Percentiles rank a stretch among this genome's conserved stretches.
Evolutionary conservation across 1,140 invertebrate genomes (phyloP).

Genomic region (Hypothenemus hampei): DNA sequence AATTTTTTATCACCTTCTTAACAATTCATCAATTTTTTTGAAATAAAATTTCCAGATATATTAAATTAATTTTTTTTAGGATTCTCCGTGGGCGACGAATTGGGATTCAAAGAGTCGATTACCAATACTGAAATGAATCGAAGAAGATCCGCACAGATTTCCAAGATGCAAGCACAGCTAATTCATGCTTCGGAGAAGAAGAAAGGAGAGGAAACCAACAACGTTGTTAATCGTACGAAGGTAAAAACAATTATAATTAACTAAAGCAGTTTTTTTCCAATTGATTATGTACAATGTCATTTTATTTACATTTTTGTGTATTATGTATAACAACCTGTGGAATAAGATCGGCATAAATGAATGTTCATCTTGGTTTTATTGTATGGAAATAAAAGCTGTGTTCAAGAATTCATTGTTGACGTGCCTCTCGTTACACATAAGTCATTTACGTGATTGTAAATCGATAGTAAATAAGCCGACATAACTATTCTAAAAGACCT

Average conservation of each 20-base stretch:
- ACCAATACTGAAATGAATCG: conserved; percentile 65
- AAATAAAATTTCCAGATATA: not conserved
- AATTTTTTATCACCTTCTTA: conserved; percentile 2
- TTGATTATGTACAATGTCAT: too few relatives aligned
- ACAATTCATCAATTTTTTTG: conserved; percentile 3
- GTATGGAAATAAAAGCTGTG: too few relatives aligned
- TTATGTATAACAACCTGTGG: too few relatives aligned
- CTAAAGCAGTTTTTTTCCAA: too few relatives aligned
- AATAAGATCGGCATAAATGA: too few relatives aligned
- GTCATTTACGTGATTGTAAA: too few relatives aligned
- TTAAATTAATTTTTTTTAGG: conserved; percentile 49
- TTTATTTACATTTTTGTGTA: too few relatives aligned
- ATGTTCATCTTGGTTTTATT: too few relatives aligned
- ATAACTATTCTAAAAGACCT: too few relatives aligned
- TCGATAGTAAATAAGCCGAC: too few relatives aligned
- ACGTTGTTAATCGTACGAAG: not conserved
- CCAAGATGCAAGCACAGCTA: conserved; percentile 34
- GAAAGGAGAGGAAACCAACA: conserved; percentile 11
- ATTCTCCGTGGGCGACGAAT: conserved; percentile 76
- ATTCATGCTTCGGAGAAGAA: conserved; percentile 34
- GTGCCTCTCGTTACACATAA: too few relatives aligned
- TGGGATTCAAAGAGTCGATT: conserved; percentile 73
- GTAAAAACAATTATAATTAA: not conserved
- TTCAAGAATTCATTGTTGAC: too few relatives aligned
- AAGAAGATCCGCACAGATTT: conserved; percentile 56